Conservation (phyloP, 2,888 invertebrate species). For the Sesia bembeciformis region DNA sequence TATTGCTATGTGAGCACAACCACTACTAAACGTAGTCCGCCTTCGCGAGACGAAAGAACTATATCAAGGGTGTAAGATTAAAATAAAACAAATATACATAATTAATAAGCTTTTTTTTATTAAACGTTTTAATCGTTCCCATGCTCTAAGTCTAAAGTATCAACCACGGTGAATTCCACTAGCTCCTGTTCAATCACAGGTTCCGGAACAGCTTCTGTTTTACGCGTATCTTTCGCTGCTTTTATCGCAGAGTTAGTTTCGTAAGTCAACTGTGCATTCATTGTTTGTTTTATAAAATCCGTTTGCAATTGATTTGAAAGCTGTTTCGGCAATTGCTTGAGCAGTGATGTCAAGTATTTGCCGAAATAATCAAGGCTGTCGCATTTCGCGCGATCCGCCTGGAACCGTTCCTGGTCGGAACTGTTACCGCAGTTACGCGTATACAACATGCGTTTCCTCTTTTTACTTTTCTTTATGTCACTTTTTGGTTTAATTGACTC, state of each 20-base stretch:
- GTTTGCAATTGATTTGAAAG: conserved; percentile 25
- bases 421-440: neutral
- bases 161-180: too few relatives aligned
- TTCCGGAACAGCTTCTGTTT: too few relatives aligned
- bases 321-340: conserved; percentile 26
- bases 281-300: conserved; percentile 23
- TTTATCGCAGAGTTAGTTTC: neutral
- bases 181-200: too few relatives aligned
- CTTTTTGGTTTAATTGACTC: conserved; percentile 2
- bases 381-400: conserved; percentile 9
- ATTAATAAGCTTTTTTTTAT: too few relatives aligned
- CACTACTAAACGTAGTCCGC: too few relatives aligned
- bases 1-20: too few relatives aligned
- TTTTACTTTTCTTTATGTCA: conserved; percentile 2
- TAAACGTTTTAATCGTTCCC: too few relatives aligned
- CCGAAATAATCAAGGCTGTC: conserved; percentile 27
- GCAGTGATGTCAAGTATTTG: conserved; percentile 23
- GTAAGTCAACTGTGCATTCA: neutral
- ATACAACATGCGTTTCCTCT: neutral
- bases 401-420: conserved; percentile 7
- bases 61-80: too few relatives aligned
- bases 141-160: too few relatives aligned
- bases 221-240: too few relatives aligned
- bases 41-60: too few relatives aligned
- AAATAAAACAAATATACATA: too few relatives aligned